Evolutionary conservation across 2,888 invertebrate genomes (phyloP).

Genomic region (Lasioglossum malachurum): DNA sequence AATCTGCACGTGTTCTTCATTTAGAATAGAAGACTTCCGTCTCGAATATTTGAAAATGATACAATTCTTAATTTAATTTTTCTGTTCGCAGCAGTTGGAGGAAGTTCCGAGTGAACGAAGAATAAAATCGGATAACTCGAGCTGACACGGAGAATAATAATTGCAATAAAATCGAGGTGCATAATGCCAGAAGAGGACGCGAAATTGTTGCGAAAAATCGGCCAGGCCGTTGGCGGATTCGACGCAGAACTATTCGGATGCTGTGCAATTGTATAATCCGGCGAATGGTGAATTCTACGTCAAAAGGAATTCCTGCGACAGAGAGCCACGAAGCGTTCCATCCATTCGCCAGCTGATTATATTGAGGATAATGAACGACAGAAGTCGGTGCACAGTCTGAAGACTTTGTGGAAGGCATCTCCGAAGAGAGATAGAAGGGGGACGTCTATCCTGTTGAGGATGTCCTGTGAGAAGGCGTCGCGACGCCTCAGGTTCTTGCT

Average conservation of each 20-base stretch:
- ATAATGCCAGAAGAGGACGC: neutral
- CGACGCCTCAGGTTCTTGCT: conserved; percentile 75
- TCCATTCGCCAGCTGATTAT: neutral
- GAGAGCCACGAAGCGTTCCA: neutral
- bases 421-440: neutral
- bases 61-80: neutral
- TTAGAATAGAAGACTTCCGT: neutral
- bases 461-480: conserved; percentile 80
- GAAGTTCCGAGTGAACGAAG: no score
- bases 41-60: neutral
- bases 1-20: no score
- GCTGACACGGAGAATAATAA: neutral
- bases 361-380: conserved; percentile 9
- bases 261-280: neutral
- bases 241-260: neutral
- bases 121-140: neutral
- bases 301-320: neutral
- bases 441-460: conserved; percentile 50
- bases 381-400: neutral
- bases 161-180: neutral
- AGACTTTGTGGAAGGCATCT: neutral
- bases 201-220: neutral
- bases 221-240: neutral
- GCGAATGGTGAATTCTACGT: neutral
- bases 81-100: neutral